Percentiles rank a stretch among this genome's conserved stretches.
phyloP scores from a whole-genome alignment of 2,113 vertebrate species.

The Acanthochromis polyacanthus region DNA sequence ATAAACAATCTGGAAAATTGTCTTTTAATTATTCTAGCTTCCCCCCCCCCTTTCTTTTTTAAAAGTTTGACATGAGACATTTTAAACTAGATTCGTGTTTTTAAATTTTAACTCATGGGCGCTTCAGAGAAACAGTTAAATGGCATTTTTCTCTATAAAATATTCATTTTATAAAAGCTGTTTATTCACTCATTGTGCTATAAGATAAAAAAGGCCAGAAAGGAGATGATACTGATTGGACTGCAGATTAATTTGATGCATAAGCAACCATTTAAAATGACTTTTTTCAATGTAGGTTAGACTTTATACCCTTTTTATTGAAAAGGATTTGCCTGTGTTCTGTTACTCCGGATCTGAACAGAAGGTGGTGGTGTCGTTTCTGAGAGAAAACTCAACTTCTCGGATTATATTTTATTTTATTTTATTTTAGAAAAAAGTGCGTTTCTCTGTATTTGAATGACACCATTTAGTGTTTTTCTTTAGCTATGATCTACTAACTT shows the following conservation, averaged over 20 bases:
- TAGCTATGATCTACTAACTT: too few species aligned
- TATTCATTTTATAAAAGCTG: background rate
- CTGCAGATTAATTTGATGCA: background rate
- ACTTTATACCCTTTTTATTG: background rate
- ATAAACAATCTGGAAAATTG: too few species aligned
- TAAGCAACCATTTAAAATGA: background rate
- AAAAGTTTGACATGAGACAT: too few species aligned
- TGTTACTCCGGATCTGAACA: constrained; percentile 62
- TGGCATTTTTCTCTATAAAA: too few species aligned
- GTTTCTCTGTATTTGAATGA: background rate
- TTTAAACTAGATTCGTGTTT: too few species aligned
- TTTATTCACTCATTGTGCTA: background rate
- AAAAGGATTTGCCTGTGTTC: background rate
- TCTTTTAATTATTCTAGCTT: too few species aligned
- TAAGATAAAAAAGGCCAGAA: background rate
- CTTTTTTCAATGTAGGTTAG: background rate
- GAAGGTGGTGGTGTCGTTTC: constrained; percentile 72
- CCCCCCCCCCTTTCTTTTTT: too few species aligned
- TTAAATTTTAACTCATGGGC: too few species aligned
- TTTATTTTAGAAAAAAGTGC: background rate
- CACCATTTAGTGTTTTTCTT: too few species aligned
- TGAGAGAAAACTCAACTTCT: background rate
- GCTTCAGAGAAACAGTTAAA: too few species aligned
- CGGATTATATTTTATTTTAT: background rate
- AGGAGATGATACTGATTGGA: too few species aligned